A percentile compares a stretch with the other conserved stretches of the same genome.
These are phyloP conservation scores for Microctenopoma stevenorrisi DNA, from an alignment of 2,797 vertebrate species.

Conservation along the genomic window DNA sequence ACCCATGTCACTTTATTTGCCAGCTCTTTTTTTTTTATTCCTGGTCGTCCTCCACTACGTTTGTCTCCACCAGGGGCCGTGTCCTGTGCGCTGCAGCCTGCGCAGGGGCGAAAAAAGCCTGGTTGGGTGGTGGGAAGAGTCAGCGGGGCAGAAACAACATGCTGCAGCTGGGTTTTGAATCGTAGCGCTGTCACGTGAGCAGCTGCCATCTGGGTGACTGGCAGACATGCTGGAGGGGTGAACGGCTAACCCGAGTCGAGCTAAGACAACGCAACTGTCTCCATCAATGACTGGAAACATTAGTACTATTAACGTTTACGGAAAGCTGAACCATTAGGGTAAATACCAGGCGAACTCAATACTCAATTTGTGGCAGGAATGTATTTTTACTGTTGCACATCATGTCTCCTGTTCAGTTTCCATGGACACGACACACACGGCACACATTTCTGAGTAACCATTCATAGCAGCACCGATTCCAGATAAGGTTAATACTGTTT, in stretches of 20 bases:
- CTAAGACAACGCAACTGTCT: constrained; percentile 36
- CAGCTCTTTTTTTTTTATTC: constrained; percentile 11
- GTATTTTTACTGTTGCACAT: constrained; percentile 4
- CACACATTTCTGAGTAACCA: background rate
- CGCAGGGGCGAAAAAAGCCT: constrained; percentile 61
- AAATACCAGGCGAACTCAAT: background rate
- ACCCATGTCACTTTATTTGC: constrained; percentile 4
- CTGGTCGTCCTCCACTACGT: constrained; percentile 3
- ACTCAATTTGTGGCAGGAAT: background rate
- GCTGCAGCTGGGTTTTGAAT: constrained; percentile 63
- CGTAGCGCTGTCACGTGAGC: constrained; percentile 57
- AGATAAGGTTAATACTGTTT: constrained; percentile 8
- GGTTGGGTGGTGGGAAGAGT: constrained; percentile 60
- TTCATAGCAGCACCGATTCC: background rate
- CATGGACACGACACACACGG: constrained; percentile 26
- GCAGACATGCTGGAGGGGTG: constrained; percentile 31
- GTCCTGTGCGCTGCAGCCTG: constrained; percentile 62
- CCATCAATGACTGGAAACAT: background rate
- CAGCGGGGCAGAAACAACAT: constrained; percentile 69
- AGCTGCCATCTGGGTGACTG: constrained; percentile 46
- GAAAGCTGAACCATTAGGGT: background rate
- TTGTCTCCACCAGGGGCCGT: constrained; percentile 31
- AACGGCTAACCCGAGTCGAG: constrained; percentile 35
- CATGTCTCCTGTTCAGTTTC: constrained; percentile 24
- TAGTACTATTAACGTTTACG: too few relatives aligned